Evolutionary conservation across 2,113 vertebrate genomes (phyloP).

Genomic region (Bettongia penicillata): DNA sequence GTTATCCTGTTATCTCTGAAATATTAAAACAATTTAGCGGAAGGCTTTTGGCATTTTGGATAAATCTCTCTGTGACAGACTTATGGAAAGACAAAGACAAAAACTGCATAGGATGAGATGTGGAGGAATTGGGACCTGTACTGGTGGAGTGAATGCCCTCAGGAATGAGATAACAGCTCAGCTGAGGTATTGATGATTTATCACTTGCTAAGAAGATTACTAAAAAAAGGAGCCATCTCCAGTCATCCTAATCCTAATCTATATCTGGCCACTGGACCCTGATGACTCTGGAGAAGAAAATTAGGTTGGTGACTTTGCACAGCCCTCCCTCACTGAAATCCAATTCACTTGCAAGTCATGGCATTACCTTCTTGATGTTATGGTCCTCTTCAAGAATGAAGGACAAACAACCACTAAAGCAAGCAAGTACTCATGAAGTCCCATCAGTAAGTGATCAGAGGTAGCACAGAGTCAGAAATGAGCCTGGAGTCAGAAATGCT

Average conservation of each 20-base stretch:
- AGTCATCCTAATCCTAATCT: too few species aligned
- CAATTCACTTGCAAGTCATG: too few species aligned
- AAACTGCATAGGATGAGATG: background rate
- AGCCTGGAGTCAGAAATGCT: background rate
- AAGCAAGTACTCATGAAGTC: background rate
- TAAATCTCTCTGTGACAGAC: background rate
- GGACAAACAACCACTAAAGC: background rate
- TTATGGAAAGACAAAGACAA: background rate
- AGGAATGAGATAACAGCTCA: background rate
- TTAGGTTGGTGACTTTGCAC: too few species aligned
- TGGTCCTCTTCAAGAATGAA: too few species aligned
- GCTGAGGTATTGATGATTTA: constrained; percentile 16
- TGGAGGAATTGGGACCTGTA: background rate
- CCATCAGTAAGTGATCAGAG: background rate
- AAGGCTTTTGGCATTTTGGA: background rate
- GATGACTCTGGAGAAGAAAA: too few species aligned
- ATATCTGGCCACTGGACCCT: too few species aligned
- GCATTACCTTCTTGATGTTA: too few species aligned
- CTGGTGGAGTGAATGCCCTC: background rate
- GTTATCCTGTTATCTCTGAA: background rate
- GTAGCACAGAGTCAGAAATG: background rate
- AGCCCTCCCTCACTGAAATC: too few species aligned
- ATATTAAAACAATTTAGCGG: background rate
- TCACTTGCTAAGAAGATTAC: constrained; percentile 23
- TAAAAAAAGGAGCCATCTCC: background rate